phyloP scores from a whole-genome alignment of 2,888 invertebrate species.

The Poecilobothrus nobilitatus region DNA sequence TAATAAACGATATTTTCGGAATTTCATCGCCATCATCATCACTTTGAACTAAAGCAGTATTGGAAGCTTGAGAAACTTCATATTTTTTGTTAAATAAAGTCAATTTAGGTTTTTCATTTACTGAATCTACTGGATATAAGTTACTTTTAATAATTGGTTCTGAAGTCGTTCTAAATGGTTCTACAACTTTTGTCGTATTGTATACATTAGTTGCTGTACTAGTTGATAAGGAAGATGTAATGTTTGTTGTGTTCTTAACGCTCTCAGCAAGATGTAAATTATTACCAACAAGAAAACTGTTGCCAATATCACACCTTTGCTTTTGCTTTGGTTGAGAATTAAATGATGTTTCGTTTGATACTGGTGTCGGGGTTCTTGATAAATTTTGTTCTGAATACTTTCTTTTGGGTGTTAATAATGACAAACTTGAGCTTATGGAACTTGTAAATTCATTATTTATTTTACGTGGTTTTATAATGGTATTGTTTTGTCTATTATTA shows the following conservation, averaged over 20 bases:
- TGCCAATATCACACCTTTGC: slow-evolving; percentile 4
- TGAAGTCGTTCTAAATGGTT: slow-evolving; percentile 22
- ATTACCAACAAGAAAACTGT: slow-evolving; percentile 18
- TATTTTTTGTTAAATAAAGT: slow-evolving; percentile 38
- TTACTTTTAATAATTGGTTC: slow-evolving; percentile 15
- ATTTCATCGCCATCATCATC: slow-evolving; percentile 28
- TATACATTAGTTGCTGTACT: not conserved
- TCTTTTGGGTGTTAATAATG: slow-evolving; percentile 25
- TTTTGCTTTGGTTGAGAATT: not conserved
- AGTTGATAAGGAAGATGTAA: slow-evolving; percentile 7
- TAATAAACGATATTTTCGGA: slow-evolving; percentile 38
- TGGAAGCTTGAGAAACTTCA: slow-evolving; percentile 15
- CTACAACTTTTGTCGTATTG: slow-evolving; percentile 11
- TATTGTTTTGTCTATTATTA: slow-evolving; percentile 29
- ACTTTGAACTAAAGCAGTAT: no score
- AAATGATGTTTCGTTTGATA: not conserved
- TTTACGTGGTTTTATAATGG: slow-evolving; percentile 33
- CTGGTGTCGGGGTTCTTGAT: not conserved
- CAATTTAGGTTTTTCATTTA: slow-evolving; percentile 31
- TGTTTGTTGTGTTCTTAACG: not conserved
- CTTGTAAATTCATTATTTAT: slow-evolving; percentile 41
- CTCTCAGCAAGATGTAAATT: slow-evolving; percentile 14
- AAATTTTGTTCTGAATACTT: slow-evolving; percentile 9
- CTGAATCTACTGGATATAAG: not conserved
- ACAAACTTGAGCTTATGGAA: slow-evolving; percentile 38